Conservation (phyloP, 2,113 vertebrate genomes). For the Prietella phreatophila region DNA sequence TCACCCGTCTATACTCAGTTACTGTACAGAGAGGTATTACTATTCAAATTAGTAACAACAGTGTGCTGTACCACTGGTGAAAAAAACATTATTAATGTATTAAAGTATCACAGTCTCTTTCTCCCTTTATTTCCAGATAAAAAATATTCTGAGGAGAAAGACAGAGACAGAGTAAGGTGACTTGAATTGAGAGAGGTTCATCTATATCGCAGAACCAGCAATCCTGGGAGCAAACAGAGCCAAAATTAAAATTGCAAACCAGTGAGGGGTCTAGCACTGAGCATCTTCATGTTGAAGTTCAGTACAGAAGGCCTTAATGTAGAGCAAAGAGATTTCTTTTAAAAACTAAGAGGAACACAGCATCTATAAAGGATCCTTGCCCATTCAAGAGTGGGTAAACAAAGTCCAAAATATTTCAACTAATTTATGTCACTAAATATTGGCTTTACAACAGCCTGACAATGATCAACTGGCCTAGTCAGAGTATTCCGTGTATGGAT, state of each 20-base stretch:
- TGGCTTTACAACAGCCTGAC: neutral
- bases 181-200: neutral
- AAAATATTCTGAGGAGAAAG: neutral
- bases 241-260: constrained; percentile 43
- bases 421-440: neutral
- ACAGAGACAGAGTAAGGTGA: neutral
- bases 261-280: constrained; percentile 34
- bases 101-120: neutral
- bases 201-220: constrained; percentile 34
- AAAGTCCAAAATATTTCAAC: neutral
- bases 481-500: neutral
- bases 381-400: neutral
- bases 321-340: constrained; percentile 20
- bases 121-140: neutral
- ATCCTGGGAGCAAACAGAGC: constrained; percentile 14
- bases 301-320: constrained; percentile 10
- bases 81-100: neutral
- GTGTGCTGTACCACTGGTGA: neutral
- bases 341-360: constrained; percentile 13
- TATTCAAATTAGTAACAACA: neutral
- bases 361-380: neutral
- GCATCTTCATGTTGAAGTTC: constrained; percentile 24
- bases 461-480: neutral
- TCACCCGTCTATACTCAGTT: neutral
- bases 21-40: neutral